These are phyloP conservation scores for Pristionchus pacificus DNA, from an alignment of 1,140 invertebrate genomes.

Conservation along the genomic window DNA sequence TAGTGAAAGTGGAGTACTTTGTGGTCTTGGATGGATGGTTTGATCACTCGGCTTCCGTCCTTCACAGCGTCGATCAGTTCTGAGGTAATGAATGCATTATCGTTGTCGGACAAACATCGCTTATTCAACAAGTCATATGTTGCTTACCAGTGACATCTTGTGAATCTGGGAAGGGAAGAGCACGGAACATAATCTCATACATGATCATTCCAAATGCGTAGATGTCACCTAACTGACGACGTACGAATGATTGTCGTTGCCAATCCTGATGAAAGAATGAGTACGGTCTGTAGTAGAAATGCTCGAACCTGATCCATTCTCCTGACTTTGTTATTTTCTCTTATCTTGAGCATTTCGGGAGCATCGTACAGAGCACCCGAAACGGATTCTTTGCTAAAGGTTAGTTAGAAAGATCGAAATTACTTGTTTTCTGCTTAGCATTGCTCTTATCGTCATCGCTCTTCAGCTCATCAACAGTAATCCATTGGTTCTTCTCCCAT, in stretches of 20 bases:
- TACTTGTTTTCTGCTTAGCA: conserved; percentile 44
- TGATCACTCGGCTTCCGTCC: conserved; percentile 47
- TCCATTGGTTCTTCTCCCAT: conserved; percentile 50
- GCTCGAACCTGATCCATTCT: conserved; percentile 32
- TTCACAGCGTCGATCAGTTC: conserved; percentile 35
- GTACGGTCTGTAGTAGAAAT: no score
- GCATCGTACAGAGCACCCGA: conserved; percentile 26
- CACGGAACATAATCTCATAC: conserved; percentile 56
- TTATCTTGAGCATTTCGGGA: conserved; percentile 38
- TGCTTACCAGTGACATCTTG: conserved; percentile 41
- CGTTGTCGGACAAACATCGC: no score
- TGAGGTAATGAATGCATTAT: conserved; percentile 19
- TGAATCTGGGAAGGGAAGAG: conserved; percentile 45
- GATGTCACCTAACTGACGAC: conserved; percentile 47
- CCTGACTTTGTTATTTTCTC: conserved; percentile 30
- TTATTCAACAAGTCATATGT: no score
- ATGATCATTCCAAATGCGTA: conserved; percentile 56
- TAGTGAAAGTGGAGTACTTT: no score
- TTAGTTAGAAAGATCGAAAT: no score
- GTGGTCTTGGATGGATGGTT: conserved; percentile 48
- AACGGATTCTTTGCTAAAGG: no score
- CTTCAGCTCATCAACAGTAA: conserved; percentile 35
- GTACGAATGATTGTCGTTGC: conserved; percentile 30
- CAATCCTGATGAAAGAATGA: no score
- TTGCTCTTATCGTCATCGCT: conserved; percentile 50